Conservation (phyloP, 2,888 invertebrate species). For the Polyommatus icarus region DNA sequence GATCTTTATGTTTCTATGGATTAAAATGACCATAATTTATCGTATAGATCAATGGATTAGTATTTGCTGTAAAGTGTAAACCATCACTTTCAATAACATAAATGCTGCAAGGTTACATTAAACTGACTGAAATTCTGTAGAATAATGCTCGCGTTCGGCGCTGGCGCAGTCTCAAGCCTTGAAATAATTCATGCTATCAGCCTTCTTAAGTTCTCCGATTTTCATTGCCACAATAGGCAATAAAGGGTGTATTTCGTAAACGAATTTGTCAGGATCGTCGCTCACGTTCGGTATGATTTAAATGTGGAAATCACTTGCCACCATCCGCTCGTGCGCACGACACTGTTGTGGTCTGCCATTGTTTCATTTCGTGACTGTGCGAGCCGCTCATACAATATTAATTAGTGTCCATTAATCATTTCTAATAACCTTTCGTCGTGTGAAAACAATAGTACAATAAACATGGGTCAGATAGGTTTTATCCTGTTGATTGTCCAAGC, state of each 20-base stretch:
- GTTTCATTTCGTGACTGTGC: conserved; percentile 25
- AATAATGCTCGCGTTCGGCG: no score
- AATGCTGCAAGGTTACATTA: no score
- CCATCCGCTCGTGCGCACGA: conserved; percentile 26
- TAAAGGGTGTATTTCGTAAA: not conserved
- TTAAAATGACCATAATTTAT: not conserved
- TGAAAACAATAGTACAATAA: not conserved
- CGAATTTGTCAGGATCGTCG: conserved; percentile 2
- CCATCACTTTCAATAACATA: no score
- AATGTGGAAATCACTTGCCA: conserved; percentile 24
- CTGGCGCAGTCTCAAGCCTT: no score
- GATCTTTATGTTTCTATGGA: not conserved
- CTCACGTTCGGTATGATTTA: conserved; percentile 27
- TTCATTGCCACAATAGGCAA: not conserved
- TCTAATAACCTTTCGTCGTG: not conserved
- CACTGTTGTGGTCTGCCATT: conserved; percentile 24
- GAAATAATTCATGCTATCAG: not conserved
- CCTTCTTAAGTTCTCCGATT: not conserved
- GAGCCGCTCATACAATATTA: conserved; percentile 22
- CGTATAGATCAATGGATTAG: not conserved
- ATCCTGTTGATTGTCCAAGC: not conserved
- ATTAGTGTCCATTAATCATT: conserved; percentile 21
- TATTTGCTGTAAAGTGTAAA: not conserved
- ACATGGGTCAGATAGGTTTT: not conserved
- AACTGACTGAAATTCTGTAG: no score